Evolutionary conservation across 2,888 invertebrate species (phyloP), one percentile per base, ranked within the genome.

Genomic region (Gymnoscelis rufifasciata): DNA sequence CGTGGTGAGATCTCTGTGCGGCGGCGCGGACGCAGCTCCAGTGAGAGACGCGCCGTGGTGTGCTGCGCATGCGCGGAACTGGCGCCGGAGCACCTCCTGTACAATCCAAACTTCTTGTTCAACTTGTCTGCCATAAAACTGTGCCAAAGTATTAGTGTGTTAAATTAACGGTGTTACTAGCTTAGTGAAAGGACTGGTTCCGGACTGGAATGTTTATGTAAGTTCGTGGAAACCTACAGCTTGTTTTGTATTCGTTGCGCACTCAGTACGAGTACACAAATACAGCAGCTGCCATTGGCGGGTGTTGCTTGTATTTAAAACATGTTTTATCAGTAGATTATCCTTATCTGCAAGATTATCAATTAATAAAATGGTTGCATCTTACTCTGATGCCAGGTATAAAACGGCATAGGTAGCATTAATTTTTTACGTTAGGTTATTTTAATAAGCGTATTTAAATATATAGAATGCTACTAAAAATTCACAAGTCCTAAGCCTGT

Each of bases 31-130:
- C 2, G 15, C 30, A 12, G 10, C 12, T 59, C 60, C 74, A 83
- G 83, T 83, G 66, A 80, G 72, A 78, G 73, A 70, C 75, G 78
- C 73, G 81, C 75, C 60, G 70, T 66, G 65, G 75, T 77, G 78
- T 78, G 78, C 74, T 66, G 76, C 78, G 83, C 83, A 71, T 82
- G 86, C 83, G 79, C 72, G 59, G 56, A 57, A 52, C 49, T 59
- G 54, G 56, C 54, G 61, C 57, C 56, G 41, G 57, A 55, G 27
- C 40, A 39, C 28, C 2, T 48, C 43, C 27, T 28, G 44, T 43
- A 47, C 23, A 35, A 47, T 35, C 12, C 27, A 27, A 54, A 55
- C 53, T 52, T 47, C 49, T 44, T 33, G 45, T 52, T 46, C 41
- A 47, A 66, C 50, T 44, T 61, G 52, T 52, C 44, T 61, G 54